These are phyloP conservation scores for Dendrocincla tyrannina DNA, from an alignment of 2,797 vertebrate species.

Conservation along the genomic window DNA sequence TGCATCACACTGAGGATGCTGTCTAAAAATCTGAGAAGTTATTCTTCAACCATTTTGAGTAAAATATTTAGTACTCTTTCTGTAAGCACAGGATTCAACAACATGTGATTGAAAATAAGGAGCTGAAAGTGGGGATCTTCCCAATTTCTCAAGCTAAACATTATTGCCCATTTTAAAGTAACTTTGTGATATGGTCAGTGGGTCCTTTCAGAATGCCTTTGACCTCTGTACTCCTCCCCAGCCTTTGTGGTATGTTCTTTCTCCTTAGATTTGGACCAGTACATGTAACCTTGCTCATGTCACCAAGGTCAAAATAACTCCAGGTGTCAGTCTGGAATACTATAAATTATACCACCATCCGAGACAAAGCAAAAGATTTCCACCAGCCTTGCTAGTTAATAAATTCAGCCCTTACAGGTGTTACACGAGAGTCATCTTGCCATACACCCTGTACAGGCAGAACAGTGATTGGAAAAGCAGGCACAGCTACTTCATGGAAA, in stretches of 20 bases:
- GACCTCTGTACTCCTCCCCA: not conserved
- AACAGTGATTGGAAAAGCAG: not conserved
- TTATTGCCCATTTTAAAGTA: not conserved
- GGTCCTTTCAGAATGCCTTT: not conserved
- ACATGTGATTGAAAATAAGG: not conserved
- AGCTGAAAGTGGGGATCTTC: not conserved
- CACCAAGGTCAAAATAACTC: not conserved
- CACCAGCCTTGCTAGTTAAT: not conserved
- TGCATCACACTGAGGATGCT: not conserved
- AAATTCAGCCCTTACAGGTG: not conserved
- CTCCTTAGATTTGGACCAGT: not conserved
- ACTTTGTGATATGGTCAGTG: not conserved
- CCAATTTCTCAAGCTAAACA: not conserved
- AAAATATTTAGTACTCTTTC: not conserved
- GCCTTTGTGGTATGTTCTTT: not conserved
- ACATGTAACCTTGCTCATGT: not conserved
- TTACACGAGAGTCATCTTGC: not conserved
- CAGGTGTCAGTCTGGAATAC: not conserved
- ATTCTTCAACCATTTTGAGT: not conserved
- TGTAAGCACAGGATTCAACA: not conserved
- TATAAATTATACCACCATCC: not conserved
- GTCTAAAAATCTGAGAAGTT: not conserved
- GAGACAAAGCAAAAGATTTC: not conserved
- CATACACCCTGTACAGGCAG: fast-evolving
- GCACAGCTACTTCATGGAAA: not conserved